Base-by-base conservation (phyloP, 1,140 invertebrate genomes). In the Goniozus legneri region DNA sequence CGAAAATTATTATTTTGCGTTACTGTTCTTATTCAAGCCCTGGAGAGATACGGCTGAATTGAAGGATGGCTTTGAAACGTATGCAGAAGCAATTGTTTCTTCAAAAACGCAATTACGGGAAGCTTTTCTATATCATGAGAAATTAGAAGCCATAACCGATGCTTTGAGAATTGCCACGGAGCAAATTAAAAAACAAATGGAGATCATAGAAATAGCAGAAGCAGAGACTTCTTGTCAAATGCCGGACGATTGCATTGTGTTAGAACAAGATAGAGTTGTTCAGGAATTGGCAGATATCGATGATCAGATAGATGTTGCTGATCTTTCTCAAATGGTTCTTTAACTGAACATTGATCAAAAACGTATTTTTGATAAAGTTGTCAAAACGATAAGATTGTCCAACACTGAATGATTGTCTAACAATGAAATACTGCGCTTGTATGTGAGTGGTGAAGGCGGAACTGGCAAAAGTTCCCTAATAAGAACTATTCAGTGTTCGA, bases 391-490 rank as follows among this genome's bases (percentile, higher is more conserved):
- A 47, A 46, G 15, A 38, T 52, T 47, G 13, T 41, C 45, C n/a
- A 36, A 43, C 35, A 34, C 30, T 12, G 31, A 15, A 15, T 34
- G 33, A 22, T 34, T 34, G 27, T 3, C 16, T 44, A 34, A 6
- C 31, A 21, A 33, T 18, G 18, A 21, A 34, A 44, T 44, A 1
- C 54, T n/a, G n/a, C n/a, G n/a, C n/a, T n/a, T n/a, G n/a, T n/a
- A n/a, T n/a, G n/a, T n/a, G n/a, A n/a, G n/a, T n/a, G n/a, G n/a
- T n/a, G n/a, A n/a, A n/a, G n/a, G n/a, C n/a, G n/a, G n/a, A n/a
- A n/a, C n/a, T n/a, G n/a, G n/a, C n/a, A n/a, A 60, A 52, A 52
- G 48, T 47, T 56, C 42, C 31, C 8, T 58, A 15, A 60, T 62
- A 21, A 45, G 54, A 40, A 42, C 41, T 14, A 30, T 64, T 22